Evolutionary conservation across 2,797 vertebrate species (phyloP).

Genomic region (Podargus strigoides): DNA sequence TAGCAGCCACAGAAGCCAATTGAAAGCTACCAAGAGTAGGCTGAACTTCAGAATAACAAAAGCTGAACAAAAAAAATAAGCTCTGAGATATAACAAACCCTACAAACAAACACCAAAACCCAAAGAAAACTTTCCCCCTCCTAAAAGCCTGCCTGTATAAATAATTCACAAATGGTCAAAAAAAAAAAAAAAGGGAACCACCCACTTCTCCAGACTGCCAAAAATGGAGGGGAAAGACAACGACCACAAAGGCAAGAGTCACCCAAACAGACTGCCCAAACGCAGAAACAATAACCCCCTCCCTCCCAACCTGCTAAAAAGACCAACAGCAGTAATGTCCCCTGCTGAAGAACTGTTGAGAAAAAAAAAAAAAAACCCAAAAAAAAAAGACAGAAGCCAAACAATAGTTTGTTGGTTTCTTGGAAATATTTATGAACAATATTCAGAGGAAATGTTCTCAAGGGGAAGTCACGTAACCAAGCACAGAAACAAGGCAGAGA

Average conservation of each 20-base stretch:
- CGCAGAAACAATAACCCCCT: background rate
- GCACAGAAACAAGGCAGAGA: background rate
- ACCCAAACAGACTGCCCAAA: background rate
- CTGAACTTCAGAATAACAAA: background rate
- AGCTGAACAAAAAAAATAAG: background rate
- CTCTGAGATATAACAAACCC: background rate
- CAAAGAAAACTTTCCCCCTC: background rate
- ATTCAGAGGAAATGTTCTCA: background rate
- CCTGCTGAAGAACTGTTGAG: background rate
- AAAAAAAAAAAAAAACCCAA: background rate
- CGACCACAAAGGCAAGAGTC: background rate
- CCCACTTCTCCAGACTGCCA: background rate
- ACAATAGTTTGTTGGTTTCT: constrained; percentile 35
- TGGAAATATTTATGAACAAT: constrained; percentile 5
- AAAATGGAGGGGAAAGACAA: background rate
- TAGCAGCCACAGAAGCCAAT: background rate
- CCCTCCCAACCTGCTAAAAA: background rate
- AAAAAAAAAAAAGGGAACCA: background rate
- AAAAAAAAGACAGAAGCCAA: background rate
- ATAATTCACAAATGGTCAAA: background rate
- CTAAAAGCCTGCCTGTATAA: background rate
- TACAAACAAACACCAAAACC: background rate
- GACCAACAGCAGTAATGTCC: background rate
- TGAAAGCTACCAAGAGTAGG: background rate
- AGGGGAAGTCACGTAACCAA: background rate